phyloP scores from a whole-genome alignment of 1,140 invertebrate genomes.

The Caenorhabditis latens region DNA sequence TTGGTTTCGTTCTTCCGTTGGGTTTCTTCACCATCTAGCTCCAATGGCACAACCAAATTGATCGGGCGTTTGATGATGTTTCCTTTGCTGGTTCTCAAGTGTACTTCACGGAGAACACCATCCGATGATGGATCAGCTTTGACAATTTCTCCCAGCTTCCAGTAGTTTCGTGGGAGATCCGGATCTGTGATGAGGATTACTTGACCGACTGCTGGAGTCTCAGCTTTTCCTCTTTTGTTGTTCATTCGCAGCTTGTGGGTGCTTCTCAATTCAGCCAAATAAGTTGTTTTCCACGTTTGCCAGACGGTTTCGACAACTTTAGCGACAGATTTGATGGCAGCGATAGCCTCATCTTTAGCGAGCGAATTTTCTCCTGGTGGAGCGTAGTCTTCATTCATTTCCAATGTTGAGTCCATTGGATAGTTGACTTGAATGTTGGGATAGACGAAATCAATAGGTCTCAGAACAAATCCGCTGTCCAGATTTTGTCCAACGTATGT shows the following conservation, averaged over 20 bases:
- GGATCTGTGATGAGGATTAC: background rate
- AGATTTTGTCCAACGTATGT: background rate
- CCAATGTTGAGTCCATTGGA: background rate
- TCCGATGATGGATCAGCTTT: background rate
- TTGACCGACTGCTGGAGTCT: background rate
- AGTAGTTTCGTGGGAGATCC: background rate
- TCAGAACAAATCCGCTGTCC: background rate
- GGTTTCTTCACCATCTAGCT: background rate
- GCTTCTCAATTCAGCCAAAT: background rate
- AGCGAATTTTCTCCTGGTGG: background rate
- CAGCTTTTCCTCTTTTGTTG: background rate
- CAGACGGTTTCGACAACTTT: background rate
- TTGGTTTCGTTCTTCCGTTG: background rate
- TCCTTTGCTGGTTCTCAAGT: background rate
- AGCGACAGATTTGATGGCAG: background rate
- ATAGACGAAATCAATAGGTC: background rate
- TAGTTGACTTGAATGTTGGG: background rate
- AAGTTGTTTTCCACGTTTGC: background rate
- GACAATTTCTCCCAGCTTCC: background rate
- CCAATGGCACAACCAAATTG: background rate
- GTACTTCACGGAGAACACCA: background rate
- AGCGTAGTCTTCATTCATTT: background rate
- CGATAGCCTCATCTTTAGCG: background rate
- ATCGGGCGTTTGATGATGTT: background rate
- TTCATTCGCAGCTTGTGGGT: background rate